Evolutionary conservation across 2,113 vertebrate species (phyloP).

Genomic region (Salminus brasiliensis): DNA sequence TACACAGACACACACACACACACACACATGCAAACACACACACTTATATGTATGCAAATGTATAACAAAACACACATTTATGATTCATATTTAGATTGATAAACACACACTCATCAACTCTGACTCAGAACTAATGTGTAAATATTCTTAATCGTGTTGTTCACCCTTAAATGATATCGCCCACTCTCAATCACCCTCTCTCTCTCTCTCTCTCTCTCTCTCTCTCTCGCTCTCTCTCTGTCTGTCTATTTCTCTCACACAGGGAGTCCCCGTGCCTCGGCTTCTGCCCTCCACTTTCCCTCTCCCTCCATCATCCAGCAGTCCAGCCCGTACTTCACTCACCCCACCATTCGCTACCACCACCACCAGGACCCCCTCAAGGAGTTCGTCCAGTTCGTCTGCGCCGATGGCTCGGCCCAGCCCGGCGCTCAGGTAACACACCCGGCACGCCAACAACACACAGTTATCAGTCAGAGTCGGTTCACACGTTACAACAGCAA

Average conservation of each 20-base stretch:
- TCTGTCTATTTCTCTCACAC: slow-evolving; percentile 22
- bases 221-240: slow-evolving; percentile 17
- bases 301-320: slow-evolving; percentile 83
- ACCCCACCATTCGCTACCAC: slow-evolving; percentile 97
- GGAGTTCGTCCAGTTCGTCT: slow-evolving; percentile 95
- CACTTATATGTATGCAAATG: no score
- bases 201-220: neutral
- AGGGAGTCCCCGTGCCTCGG: slow-evolving; percentile 88
- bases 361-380: slow-evolving; percentile 94
- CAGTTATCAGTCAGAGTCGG: no score
- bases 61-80: neutral
- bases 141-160: slow-evolving; percentile 20
- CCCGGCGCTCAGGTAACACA: slow-evolving; percentile 86
- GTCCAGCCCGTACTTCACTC: slow-evolving; percentile 95
- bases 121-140: neutral
- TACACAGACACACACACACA: slow-evolving; percentile 8
- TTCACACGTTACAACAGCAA: no score
- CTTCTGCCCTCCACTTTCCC: slow-evolving; percentile 48
- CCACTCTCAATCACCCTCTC: slow-evolving; percentile 1
- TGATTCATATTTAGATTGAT: neutral
- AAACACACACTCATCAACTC: neutral
- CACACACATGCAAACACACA: neutral
- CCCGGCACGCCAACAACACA: neutral
- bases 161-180: neutral
- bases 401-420: slow-evolving; percentile 89